Percentiles rank a stretch among this genome's conserved stretches.
Evolutionary conservation across 2,888 invertebrate species (phyloP).

Genomic region (Tipula lateralis): DNA sequence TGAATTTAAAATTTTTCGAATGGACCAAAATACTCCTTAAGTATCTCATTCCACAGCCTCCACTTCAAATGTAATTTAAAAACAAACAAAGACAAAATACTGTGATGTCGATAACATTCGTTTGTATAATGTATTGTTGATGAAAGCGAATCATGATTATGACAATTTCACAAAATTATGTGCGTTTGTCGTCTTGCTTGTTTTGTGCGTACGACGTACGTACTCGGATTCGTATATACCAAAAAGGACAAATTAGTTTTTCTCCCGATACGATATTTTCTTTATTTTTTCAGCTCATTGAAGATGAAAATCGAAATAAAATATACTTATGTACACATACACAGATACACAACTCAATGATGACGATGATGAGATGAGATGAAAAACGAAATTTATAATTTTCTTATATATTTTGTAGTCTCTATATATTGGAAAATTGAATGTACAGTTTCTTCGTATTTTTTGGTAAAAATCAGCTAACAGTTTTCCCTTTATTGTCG

Average conservation of each 20-base stretch:
- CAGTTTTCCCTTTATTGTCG: not conserved
- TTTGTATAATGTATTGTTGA: not conserved
- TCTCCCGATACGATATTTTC: not conserved
- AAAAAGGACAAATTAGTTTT: not conserved
- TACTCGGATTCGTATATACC: not conserved
- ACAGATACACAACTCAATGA: not conserved
- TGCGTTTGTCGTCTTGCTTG: not conserved
- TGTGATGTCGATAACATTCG: not conserved
- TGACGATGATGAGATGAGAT: not conserved
- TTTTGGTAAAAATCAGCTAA: not conserved
- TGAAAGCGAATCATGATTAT: not conserved
- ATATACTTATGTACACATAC: not conserved
- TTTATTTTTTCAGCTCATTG: not conserved
- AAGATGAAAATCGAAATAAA: conserved; percentile 26
- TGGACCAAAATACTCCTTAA: not conserved
- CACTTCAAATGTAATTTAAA: not conserved
- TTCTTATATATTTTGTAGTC: not conserved
- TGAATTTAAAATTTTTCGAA: not conserved
- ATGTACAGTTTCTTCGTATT: not conserved
- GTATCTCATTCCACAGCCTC: not conserved
- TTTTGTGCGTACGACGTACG: not conserved
- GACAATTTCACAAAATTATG: not conserved
- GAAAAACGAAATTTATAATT: not conserved
- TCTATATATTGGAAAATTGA: not conserved
- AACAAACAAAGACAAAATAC: not conserved